Evolutionary conservation across 2,797 vertebrate genomes (phyloP), one percentile per base, ranked within the genome.

Genomic region (Phataginus tetradactyla): DNA sequence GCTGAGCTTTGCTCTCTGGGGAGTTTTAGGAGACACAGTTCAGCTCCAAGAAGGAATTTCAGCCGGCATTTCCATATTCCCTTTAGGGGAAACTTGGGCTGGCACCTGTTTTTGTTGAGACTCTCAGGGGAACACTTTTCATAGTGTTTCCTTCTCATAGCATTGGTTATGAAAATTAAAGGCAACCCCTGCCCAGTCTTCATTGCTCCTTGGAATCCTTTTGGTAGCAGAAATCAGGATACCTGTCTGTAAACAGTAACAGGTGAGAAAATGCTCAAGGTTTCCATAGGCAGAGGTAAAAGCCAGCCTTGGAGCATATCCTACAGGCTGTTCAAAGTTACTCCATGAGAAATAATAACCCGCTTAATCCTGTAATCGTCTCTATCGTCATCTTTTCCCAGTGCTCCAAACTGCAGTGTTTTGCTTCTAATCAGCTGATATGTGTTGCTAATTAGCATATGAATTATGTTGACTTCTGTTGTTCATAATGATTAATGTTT

Each of bases 141-240:
- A 84, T 55, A 17, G 27, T 10, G 0, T 51, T 66, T 93, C 87
- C 21, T 51, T 75, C 71, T 37, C 18, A 77, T 1, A 79, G 27
- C 23, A 53, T 61, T 69, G 34, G 15, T 90, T 61, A 66, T 53
- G 94, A 96, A 94, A 91, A 94, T 95, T 95, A 95, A 92, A 88
- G 68, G 79, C 34, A 49, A 72, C 8, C 34, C 23, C 11, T 71
- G 18, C 18, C 23, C 14, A 34, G 42, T 27, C 79, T 55, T 86
- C 49, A 78, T 32, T 71, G 75, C 10, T 95, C 15, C 74, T 1
- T 69, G 66, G 77, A 85, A 96, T 81, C 34, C 34, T 89, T 93
- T 93, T 75, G 49, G 79, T 85, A 87, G 37, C 32, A 86, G 74
- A 91, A 68, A 88, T 89, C 18, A 66, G 81, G 53, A 81, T 17